Percentiles rank a stretch among this genome's conserved stretches.
Conservation (phyloP, 2,888 invertebrate species). For the Heliconius ethilla region DNA sequence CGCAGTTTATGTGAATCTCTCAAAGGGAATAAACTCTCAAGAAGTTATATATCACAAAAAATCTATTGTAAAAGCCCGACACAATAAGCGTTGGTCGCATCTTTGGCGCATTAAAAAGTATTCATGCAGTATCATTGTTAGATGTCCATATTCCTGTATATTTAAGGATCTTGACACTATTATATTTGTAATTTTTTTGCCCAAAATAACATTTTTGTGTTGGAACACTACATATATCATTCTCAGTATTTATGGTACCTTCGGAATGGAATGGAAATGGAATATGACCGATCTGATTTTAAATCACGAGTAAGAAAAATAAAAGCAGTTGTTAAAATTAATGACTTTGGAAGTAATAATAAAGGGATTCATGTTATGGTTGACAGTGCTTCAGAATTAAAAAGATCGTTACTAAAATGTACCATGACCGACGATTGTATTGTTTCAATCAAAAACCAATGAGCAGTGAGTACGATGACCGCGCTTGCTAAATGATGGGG, state of each 20-base stretch:
- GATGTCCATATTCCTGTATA: slow-evolving; percentile 66
- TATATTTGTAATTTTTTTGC: slow-evolving; percentile 65
- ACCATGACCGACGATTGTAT: slow-evolving; percentile 66
- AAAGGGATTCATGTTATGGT: slow-evolving; percentile 56
- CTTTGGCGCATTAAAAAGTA: slow-evolving; percentile 82
- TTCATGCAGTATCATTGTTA: slow-evolving; percentile 78
- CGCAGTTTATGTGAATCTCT: slow-evolving; percentile 78
- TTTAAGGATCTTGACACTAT: slow-evolving; percentile 74
- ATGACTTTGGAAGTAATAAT: slow-evolving; percentile 20
- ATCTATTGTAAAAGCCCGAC: slow-evolving; percentile 66
- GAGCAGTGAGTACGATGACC: slow-evolving; percentile 76
- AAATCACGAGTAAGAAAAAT: slow-evolving; percentile 53
- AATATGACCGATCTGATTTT: slow-evolving; percentile 42
- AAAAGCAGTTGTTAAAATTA: slow-evolving; percentile 55
- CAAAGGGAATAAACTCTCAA: slow-evolving; percentile 74
- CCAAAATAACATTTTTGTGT: slow-evolving; percentile 32
- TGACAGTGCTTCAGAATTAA: slow-evolving; percentile 61
- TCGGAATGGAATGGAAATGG: no score
- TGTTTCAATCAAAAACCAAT: slow-evolving; percentile 78
- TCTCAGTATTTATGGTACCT: background rate
- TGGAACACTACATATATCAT: slow-evolving; percentile 14
- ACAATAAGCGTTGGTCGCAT: slow-evolving; percentile 79
- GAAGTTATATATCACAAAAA: slow-evolving; percentile 72
- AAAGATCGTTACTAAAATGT: slow-evolving; percentile 60
- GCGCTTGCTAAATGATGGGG: slow-evolving; percentile 72